phyloP scores from a whole-genome alignment of 2,888 invertebrate genomes.

The Nasonia oneida region DNA sequence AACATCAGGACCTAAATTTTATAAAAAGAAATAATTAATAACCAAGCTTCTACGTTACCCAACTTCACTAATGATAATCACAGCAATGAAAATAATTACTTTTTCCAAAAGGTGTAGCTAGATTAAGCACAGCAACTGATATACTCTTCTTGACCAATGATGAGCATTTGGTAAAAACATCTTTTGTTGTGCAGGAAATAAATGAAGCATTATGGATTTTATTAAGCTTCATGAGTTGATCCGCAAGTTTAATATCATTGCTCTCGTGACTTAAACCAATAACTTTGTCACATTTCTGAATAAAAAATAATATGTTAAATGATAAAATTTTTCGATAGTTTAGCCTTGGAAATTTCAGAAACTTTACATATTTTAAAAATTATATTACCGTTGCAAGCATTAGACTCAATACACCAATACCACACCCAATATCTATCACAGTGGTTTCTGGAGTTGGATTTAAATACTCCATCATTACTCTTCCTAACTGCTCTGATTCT shows the following conservation, averaged over 20 bases:
- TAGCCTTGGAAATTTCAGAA: neutral
- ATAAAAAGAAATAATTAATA: slow-evolving; percentile 26
- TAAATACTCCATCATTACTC: slow-evolving; percentile 48
- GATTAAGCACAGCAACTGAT: slow-evolving; percentile 52
- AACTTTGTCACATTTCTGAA: slow-evolving; percentile 59
- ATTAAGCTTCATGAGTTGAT: slow-evolving; percentile 51
- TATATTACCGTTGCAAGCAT: slow-evolving; percentile 57
- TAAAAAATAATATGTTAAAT: slow-evolving; percentile 1
- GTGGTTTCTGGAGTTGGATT: slow-evolving; percentile 49
- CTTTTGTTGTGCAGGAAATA: slow-evolving; percentile 50
- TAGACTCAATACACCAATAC: slow-evolving; percentile 55
- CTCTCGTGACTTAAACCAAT: slow-evolving; percentile 55
- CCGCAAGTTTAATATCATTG: slow-evolving; percentile 52
- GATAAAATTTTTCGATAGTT: neutral
- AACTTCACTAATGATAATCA: neutral
- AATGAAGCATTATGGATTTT: slow-evolving; percentile 54
- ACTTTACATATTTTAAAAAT: neutral
- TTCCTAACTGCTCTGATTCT: slow-evolving; percentile 50
- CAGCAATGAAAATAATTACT: slow-evolving; percentile 38
- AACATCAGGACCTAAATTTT: slow-evolving; percentile 43
- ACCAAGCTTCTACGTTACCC: neutral
- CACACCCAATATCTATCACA: slow-evolving; percentile 57
- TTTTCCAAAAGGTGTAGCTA: slow-evolving; percentile 57
- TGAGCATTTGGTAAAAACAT: slow-evolving; percentile 53
- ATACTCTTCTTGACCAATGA: slow-evolving; percentile 46